These are phyloP conservation scores for Portevinia maculata DNA, from an alignment of 2,888 invertebrate genomes.

Conservation along the genomic window DNA sequence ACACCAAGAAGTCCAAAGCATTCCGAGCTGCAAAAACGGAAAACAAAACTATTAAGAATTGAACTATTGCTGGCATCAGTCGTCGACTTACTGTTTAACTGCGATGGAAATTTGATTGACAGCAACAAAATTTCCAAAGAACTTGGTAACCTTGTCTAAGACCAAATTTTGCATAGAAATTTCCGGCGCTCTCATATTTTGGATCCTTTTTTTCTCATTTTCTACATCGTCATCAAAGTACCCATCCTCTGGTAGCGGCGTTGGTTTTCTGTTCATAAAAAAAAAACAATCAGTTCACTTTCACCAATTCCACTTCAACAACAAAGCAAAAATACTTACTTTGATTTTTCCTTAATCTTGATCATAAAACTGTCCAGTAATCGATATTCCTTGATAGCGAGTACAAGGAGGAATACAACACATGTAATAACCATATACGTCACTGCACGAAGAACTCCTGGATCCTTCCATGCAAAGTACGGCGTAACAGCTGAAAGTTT, in stretches of 20 bases:
- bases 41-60: too few relatives aligned
- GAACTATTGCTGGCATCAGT: background rate
- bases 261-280: conserved; percentile 76
- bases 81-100: conserved; percentile 79
- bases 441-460: conserved; percentile 89
- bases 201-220: conserved; percentile 84
- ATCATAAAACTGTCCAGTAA: conserved; percentile 71
- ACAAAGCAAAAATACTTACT: conserved; percentile 19
- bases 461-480: conserved; percentile 87
- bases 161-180: conserved; percentile 84
- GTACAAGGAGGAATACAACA: conserved; percentile 85
- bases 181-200: conserved; percentile 80
- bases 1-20: conserved; percentile 91
- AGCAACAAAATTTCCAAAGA: conserved; percentile 89
- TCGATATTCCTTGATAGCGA: conserved; percentile 86
- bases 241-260: conserved; percentile 80
- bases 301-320: too few relatives aligned
- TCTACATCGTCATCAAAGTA: conserved; percentile 85
- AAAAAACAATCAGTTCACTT: background rate
- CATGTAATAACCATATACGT: conserved; percentile 85
- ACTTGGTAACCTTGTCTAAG: conserved; percentile 88
- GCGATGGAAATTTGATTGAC: conserved; percentile 89
- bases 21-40: conserved; percentile 55
- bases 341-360: conserved; percentile 28
- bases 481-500: conserved; percentile 76